Evolutionary conservation across 2,888 invertebrate genomes (phyloP).

Genomic region (Epirrhoe tristata): DNA sequence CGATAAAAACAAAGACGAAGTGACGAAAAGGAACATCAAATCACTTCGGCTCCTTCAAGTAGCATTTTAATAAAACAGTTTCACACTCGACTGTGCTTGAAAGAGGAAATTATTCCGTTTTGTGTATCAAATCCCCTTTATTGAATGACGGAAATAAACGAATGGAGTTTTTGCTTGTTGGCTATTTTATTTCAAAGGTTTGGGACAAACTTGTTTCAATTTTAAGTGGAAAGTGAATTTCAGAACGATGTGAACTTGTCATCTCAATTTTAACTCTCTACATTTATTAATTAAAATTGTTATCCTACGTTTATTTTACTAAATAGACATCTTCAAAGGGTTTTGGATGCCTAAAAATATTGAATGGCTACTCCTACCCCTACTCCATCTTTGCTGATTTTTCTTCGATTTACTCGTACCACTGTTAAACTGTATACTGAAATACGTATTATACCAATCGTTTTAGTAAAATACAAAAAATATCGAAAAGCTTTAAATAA

Average conservation of each 20-base stretch:
- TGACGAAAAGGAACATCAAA: constrained; percentile 47
- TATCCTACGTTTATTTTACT: background rate
- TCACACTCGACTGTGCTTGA: constrained; percentile 59
- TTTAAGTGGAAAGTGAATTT: background rate
- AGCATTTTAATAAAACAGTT: constrained; percentile 67
- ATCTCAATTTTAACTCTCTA: no score
- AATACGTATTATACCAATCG: no score
- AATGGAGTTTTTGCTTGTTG: constrained; percentile 41
- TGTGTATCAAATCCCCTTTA: constrained; percentile 58
- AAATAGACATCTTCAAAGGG: background rate
- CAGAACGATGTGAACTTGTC: background rate
- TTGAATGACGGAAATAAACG: constrained; percentile 53
- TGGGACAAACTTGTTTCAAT: background rate
- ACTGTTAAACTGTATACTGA: no score
- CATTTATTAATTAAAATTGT: background rate
- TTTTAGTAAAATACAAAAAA: no score
- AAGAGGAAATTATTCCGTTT: constrained; percentile 64
- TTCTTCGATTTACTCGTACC: no score
- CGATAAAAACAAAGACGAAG: constrained; percentile 45
- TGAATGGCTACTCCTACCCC: no score
- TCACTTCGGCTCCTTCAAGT: constrained; percentile 51
- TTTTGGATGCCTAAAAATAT: background rate
- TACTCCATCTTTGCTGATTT: no score
- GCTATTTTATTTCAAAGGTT: background rate
- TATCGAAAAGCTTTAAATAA: no score